phyloP scores from a whole-genome alignment of 2,888 invertebrate species.

The Thecocarcelia acutangulata region DNA sequence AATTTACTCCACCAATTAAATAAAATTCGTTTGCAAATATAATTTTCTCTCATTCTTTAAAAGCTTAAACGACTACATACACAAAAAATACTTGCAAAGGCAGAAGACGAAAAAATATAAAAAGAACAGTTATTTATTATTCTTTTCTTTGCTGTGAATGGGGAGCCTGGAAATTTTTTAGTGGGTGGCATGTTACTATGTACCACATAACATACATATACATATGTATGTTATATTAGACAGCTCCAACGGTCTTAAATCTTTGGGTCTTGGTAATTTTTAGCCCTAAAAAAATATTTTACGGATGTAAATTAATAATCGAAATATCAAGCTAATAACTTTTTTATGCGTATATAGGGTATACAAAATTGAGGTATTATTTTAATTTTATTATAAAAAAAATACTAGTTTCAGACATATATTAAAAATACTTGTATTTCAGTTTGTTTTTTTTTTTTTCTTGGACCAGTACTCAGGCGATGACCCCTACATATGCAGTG shows the following conservation, averaged over 20 bases:
- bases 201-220: too few species aligned
- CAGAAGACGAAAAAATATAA: neutral
- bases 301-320: too few species aligned
- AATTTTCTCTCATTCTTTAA: constrained; percentile 1
- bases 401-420: too few species aligned
- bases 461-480: too few species aligned
- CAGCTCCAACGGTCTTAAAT: neutral
- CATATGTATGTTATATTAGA: constrained; percentile 14
- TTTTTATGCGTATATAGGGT: too few species aligned
- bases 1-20: neutral
- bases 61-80: neutral
- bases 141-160: constrained; percentile 6
- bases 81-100: neutral
- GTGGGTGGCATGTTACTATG: constrained; percentile 58
- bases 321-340: too few species aligned
- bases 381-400: too few species aligned
- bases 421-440: too few species aligned
- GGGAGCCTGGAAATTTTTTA: constrained; percentile 50
- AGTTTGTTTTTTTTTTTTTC: too few species aligned
- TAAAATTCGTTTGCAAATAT: constrained; percentile 32
- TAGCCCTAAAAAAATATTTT: neutral
- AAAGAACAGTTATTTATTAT: constrained; percentile 58
- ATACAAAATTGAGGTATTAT: too few species aligned
- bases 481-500: too few species aligned
- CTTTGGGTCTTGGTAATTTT: constrained; percentile 15